Percentiles rank a stretch among this genome's conserved stretches.
These are phyloP conservation scores for Teinopalpus imperialis DNA, from an alignment of 2,888 invertebrate species.

Conservation along the genomic window DNA sequence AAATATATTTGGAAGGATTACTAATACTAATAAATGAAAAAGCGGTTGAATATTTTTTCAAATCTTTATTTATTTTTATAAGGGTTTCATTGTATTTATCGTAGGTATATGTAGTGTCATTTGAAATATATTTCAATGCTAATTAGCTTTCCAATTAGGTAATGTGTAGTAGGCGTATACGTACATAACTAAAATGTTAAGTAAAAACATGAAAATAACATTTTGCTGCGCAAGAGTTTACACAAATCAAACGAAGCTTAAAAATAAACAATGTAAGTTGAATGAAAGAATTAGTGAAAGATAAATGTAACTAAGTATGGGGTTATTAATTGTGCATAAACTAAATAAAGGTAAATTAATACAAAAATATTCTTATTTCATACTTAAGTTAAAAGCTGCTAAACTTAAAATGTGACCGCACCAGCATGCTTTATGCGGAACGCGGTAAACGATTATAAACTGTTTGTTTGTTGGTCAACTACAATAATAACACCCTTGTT, in stretches of 20 bases:
- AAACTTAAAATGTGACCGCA: conserved; percentile 47
- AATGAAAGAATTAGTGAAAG: conserved; percentile 49
- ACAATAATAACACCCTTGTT: conserved; percentile 18
- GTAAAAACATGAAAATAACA: conserved; percentile 39
- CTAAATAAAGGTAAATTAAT: conserved; percentile 63
- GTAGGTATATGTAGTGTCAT: conserved; percentile 78
- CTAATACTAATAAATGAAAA: conserved; percentile 46
- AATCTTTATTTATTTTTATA: conserved; percentile 71
- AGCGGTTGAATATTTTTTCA: conserved; percentile 47
- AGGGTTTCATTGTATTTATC: conserved; percentile 76
- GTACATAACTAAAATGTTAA: conserved; percentile 59
- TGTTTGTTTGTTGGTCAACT: conserved; percentile 42
- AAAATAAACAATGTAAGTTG: conserved; percentile 40
- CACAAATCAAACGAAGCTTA: conserved; percentile 37
- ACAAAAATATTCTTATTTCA: conserved; percentile 60
- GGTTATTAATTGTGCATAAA: conserved; percentile 71
- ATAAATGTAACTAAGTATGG: conserved; percentile 54
- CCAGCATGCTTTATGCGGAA: conserved; percentile 42
- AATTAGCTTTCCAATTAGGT: conserved; percentile 66
- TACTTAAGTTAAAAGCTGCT: conserved; percentile 74
- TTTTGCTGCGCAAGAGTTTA: conserved; percentile 35
- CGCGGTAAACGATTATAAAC: conserved; percentile 45
- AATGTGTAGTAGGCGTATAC: conserved; percentile 80
- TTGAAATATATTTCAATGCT: conserved; percentile 72
- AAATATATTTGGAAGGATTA: no score